phyloP scores from a whole-genome alignment of 2,888 invertebrate species.

The Onthophagus sagittarius region DNA sequence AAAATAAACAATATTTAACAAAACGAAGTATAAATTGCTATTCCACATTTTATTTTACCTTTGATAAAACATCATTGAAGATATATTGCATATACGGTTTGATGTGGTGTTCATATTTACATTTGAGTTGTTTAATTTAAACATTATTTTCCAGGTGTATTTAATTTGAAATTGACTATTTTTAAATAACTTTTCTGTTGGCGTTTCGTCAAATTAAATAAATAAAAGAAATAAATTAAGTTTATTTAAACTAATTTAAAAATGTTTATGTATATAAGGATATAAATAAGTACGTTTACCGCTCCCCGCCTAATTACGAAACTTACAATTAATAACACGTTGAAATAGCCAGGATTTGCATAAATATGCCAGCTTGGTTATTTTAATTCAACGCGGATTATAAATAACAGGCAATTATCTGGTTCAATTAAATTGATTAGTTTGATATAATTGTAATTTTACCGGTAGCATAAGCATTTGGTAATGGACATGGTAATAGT shows the following conservation, averaged over 20 bases:
- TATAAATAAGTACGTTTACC: background rate
- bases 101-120: no score
- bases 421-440: background rate
- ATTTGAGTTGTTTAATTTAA: background rate
- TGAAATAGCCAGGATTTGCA: background rate
- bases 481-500: no score
- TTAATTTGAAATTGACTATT: background rate
- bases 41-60: background rate
- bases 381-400: background rate
- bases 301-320: background rate
- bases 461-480: background rate
- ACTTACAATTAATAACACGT: background rate
- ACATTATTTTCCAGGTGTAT: background rate
- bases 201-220: no score
- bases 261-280: background rate
- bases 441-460: background rate
- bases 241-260: no score
- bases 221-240: no score
- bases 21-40: background rate
- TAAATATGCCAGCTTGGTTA: background rate
- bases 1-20: background rate
- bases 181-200: background rate
- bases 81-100: background rate
- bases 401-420: background rate
- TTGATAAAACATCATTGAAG: background rate